Evolutionary conservation across 2,888 invertebrate genomes (phyloP).

Genomic region (Ferrisia virgata): DNA sequence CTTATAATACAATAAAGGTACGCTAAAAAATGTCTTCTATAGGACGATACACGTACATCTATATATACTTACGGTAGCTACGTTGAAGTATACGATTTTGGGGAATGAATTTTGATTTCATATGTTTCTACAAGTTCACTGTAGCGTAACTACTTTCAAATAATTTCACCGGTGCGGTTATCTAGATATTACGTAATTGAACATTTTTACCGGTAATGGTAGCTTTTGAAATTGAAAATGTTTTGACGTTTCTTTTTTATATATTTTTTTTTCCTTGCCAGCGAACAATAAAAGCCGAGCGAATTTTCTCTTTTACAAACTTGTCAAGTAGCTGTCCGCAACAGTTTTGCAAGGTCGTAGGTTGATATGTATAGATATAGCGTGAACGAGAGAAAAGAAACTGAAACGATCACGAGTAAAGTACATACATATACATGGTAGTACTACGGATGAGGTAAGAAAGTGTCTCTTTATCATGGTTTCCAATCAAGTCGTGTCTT

Average conservation of each 20-base stretch:
- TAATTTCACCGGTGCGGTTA: not conserved
- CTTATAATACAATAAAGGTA: constrained; percentile 28
- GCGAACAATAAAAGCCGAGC: not conserved
- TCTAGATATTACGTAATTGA: not conserved
- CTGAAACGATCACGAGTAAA: not conserved
- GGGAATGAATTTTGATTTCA: constrained; percentile 11
- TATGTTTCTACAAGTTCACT: not conserved
- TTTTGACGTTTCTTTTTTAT: not conserved
- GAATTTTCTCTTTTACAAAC: constrained; percentile 10
- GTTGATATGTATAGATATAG: not conserved
- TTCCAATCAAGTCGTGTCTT: constrained; percentile 40
- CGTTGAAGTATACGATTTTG: not conserved
- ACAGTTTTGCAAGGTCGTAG: constrained; percentile 10
- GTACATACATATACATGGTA: not conserved
- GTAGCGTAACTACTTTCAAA: not conserved
- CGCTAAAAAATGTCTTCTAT: constrained; percentile 16
- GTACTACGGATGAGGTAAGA: constrained; percentile 35
- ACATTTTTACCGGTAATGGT: not conserved
- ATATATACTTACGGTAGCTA: too few species aligned
- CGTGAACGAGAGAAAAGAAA: constrained; percentile 15
- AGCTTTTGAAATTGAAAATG: not conserved
- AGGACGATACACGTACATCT: not conserved
- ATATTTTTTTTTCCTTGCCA: not conserved
- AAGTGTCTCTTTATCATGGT: constrained; percentile 41
- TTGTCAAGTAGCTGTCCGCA: constrained; percentile 42